These are phyloP conservation scores for Chalcosyrphus nemorum DNA, from an alignment of 2,888 invertebrate genomes.

Conservation along the genomic window DNA sequence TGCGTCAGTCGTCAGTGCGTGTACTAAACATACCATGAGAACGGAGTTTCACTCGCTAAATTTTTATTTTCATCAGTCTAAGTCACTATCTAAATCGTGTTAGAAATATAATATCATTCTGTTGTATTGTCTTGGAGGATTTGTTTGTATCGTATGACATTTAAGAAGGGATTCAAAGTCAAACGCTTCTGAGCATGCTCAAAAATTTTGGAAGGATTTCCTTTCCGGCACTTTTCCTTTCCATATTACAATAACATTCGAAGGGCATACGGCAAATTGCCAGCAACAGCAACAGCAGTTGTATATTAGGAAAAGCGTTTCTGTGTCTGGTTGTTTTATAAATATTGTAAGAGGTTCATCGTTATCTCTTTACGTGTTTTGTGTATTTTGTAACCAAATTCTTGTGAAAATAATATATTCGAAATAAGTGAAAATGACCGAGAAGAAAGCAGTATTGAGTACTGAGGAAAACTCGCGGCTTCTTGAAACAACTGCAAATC, in stretches of 20 bases:
- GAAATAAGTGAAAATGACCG: conserved; percentile 47
- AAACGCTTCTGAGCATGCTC: conserved; percentile 70
- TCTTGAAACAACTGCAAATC: conserved; percentile 78
- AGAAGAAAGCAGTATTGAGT: conserved; percentile 74
- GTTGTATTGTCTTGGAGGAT: conserved; percentile 7
- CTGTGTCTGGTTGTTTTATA: conserved; percentile 1
- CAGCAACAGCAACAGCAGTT: conserved; percentile 29
- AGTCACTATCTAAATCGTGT: conserved; percentile 43
- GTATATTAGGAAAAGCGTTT: conserved; percentile 27
- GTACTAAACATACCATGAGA: conserved; percentile 35
- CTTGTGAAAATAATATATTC: conserved; percentile 5
- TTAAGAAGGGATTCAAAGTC: conserved; percentile 62
- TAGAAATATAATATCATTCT: conserved; percentile 24
- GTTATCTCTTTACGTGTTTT: conserved; percentile 1
- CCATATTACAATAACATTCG: conserved; percentile 57
- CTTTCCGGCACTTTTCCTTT: conserved; percentile 40
- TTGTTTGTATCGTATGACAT: conserved; percentile 55
- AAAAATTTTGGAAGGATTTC: conserved; percentile 55
- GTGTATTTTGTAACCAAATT: conserved; percentile 7
- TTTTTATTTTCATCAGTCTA: conserved; percentile 4
- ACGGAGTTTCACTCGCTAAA: conserved; percentile 5
- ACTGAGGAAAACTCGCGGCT: conserved; percentile 80
- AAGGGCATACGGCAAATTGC: conserved; percentile 57
- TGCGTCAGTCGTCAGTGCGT: conserved; percentile 45
- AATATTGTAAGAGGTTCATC: neutral